Evolutionary conservation across 2,113 vertebrate genomes (phyloP).

Genomic region (Lampris incognitus): DNA sequence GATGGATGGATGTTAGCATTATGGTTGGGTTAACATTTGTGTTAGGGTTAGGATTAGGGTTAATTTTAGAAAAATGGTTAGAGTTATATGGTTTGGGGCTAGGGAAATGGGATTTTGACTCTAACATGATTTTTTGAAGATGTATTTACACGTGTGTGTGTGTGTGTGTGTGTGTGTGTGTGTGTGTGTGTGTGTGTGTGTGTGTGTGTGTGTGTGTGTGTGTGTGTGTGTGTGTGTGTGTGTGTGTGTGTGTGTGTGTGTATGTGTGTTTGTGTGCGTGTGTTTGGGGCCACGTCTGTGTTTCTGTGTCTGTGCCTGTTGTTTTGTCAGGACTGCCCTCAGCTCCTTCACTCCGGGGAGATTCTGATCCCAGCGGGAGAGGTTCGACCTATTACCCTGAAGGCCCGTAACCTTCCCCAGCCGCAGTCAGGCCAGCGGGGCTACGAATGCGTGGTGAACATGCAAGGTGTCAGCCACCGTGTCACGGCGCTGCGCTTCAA

Average conservation of each 20-base stretch:
- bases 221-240: constrained; percentile 2
- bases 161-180: constrained; percentile 7
- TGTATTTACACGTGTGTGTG: not conserved
- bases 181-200: not conserved
- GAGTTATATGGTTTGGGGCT: too few species aligned
- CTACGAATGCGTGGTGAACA: constrained; percentile 93
- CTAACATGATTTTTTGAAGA: too few species aligned
- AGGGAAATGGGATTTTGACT: too few species aligned
- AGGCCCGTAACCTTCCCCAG: constrained; percentile 94
- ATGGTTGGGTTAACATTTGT: too few species aligned
- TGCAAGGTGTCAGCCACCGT: constrained; percentile 89
- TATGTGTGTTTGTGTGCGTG: not conserved
- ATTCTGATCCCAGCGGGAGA: constrained; percentile 96
- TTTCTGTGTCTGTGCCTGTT: not conserved
- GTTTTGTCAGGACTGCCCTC: constrained; percentile 90
- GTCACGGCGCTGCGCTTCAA: constrained; percentile 99
- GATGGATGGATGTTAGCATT: too few species aligned
- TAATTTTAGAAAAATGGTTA: too few species aligned
- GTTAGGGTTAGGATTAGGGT: too few species aligned
- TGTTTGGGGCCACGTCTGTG: not conserved
- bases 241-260: not conserved
- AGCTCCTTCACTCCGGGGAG: constrained; percentile 92
- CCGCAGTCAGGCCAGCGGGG: constrained; percentile 96
- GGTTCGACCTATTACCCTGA: constrained; percentile 94
- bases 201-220: not conserved